Evolutionary conservation across 2,797 vertebrate genomes (phyloP).

Genomic region (Danio aesculapii): DNA sequence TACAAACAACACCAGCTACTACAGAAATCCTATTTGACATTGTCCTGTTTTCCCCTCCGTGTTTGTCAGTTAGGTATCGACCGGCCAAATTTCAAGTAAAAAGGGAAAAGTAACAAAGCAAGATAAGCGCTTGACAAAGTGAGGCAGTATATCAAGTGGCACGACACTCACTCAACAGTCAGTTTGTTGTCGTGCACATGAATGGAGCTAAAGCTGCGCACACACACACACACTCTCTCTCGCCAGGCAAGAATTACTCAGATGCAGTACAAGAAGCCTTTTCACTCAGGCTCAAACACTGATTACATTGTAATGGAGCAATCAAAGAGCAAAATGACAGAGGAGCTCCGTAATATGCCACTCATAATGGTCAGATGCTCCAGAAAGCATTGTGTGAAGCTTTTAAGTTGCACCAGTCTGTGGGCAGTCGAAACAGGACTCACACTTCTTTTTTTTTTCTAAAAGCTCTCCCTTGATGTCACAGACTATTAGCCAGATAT

Average conservation of each 20-base stretch:
- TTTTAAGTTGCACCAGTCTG: conserved; percentile 63
- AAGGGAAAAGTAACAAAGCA: conserved; percentile 58
- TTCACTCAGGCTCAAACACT: conserved; percentile 81
- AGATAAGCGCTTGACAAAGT: conserved; percentile 73
- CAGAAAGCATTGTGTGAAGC: conserved; percentile 53
- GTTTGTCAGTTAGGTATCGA: conserved; percentile 40
- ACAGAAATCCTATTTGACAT: neutral
- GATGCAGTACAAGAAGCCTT: conserved; percentile 79
- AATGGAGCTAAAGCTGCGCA: conserved; percentile 80
- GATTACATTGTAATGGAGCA: conserved; percentile 82
- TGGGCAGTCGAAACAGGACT: conserved; percentile 56
- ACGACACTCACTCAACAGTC: conserved; percentile 81
- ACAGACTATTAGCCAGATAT: conserved; percentile 68
- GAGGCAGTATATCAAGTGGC: conserved; percentile 78
- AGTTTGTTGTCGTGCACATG: conserved; percentile 80
- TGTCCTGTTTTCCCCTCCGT: neutral
- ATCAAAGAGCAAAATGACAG: conserved; percentile 83
- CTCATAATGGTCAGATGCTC: conserved; percentile 75
- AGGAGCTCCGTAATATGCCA: conserved; percentile 78
- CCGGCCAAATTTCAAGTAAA: conserved; percentile 60
- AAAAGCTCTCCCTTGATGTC: conserved; percentile 59
- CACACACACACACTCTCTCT: conserved; percentile 74
- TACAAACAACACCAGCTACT: too few species aligned
- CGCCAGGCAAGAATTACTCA: conserved; percentile 76
- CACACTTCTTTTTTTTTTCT: conserved; percentile 39